These are phyloP conservation scores for Meriones unguiculatus DNA, from an alignment of 2,113 vertebrate genomes.

Conservation along the genomic window DNA sequence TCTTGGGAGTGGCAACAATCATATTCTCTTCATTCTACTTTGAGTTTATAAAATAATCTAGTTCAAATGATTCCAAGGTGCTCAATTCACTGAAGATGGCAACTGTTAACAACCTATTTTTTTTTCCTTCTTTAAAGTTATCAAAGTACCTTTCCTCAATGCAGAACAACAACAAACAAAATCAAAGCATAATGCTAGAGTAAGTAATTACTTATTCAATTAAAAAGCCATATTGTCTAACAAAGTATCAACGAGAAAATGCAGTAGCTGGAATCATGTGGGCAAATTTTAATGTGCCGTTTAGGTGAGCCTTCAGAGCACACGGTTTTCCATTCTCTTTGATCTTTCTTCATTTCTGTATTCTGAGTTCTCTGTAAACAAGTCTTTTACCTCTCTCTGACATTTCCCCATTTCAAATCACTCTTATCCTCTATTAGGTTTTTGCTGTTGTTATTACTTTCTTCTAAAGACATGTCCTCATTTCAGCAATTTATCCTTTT, in stretches of 20 bases:
- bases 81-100: constrained; percentile 32
- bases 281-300: neutral
- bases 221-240: constrained; percentile 45
- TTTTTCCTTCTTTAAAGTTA: neutral
- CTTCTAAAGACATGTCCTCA: constrained; percentile 33
- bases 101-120: neutral
- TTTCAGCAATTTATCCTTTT: constrained; percentile 35
- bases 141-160: constrained; percentile 41
- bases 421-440: neutral
- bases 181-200: neutral
- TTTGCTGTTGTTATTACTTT: neutral
- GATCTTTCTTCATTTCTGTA: neutral
- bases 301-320: neutral
- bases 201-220: constrained; percentile 51
- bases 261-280: neutral
- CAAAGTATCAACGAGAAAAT: neutral
- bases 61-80: constrained; percentile 46
- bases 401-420: neutral
- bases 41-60: constrained; percentile 46
- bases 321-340: neutral
- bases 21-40: constrained; percentile 31
- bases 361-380: neutral
- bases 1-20: constrained; percentile 51
- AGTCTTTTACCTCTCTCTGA: neutral
- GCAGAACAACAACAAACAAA: constrained; percentile 5